phyloP scores from a whole-genome alignment of 2,113 vertebrate species.

The Sinocyclocheilus anshuiensis region DNA sequence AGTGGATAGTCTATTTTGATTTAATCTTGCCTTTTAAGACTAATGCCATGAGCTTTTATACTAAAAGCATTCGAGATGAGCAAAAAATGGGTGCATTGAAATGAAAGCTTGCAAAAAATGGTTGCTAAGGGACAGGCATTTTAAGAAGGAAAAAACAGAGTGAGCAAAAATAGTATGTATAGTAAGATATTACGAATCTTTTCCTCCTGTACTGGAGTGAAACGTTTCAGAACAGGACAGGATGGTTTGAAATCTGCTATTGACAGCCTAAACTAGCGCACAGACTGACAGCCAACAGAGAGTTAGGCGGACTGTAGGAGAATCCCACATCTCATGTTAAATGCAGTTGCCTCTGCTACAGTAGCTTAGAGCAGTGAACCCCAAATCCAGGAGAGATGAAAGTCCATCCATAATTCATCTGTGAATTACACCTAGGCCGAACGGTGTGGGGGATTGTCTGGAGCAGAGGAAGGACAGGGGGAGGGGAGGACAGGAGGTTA shows the following conservation, averaged over 20 bases:
- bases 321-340: constrained; percentile 28
- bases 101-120: not conserved
- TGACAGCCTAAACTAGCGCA: constrained; percentile 47
- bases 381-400: constrained; percentile 62
- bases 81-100: not conserved
- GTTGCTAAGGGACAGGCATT: not conserved
- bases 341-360: constrained; percentile 41
- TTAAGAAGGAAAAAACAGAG: not conserved
- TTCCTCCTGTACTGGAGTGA: not conserved
- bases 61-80: not conserved
- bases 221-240: constrained; percentile 1
- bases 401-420: constrained; percentile 81
- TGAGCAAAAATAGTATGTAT: not conserved
- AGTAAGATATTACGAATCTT: not conserved
- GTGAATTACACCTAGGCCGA: constrained; percentile 75
- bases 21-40: not conserved
- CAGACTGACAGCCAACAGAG: constrained; percentile 42
- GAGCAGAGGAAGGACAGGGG: constrained; percentile 4
- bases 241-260: not conserved
- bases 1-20: not conserved
- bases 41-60: not conserved
- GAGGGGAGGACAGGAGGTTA: constrained; percentile 59
- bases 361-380: constrained; percentile 28
- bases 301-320: constrained; percentile 52
- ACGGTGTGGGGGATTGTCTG: constrained; percentile 49